Conservation (phyloP, 2,888 invertebrate species). For the Lithophane leautieri region DNA sequence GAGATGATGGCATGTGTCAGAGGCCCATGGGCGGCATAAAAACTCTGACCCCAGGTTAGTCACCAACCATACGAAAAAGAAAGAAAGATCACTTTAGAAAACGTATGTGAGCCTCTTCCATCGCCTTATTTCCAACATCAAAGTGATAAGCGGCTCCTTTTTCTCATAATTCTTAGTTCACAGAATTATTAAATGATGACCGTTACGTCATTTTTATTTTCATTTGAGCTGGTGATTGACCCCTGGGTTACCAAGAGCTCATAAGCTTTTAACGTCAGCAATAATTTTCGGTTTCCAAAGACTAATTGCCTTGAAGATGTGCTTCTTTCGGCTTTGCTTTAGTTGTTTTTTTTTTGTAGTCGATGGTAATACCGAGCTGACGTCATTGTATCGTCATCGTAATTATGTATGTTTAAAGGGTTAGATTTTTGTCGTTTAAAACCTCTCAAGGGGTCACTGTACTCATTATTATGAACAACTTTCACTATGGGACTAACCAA, state of each 20-base stretch:
- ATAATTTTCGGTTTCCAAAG: conserved; percentile 40
- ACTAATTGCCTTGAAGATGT: conserved; percentile 37
- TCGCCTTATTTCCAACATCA: conserved; percentile 11
- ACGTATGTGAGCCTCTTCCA: not conserved
- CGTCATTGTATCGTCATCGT: conserved; percentile 16
- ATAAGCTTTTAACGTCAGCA: conserved; percentile 38
- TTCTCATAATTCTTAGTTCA: conserved; percentile 45
- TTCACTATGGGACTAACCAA: too few species aligned
- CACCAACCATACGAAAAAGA: too few species aligned
- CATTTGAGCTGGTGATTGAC: conserved; percentile 55
- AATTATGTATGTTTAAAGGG: not conserved
- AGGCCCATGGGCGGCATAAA: too few species aligned
- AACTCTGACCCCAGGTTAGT: too few species aligned
- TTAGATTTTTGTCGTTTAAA: too few species aligned
- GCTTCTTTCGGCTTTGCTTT: conserved; percentile 29
- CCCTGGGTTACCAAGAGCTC: conserved; percentile 45
- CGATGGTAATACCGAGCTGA: conserved; percentile 5
- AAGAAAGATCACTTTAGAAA: not conserved
- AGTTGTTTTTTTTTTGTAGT: conserved; percentile 21
- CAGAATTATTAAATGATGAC: conserved; percentile 49
- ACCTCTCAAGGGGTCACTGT: too few species aligned
- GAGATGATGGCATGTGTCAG: too few species aligned
- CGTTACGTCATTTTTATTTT: conserved; percentile 61
- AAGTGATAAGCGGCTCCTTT: conserved; percentile 32
- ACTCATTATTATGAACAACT: too few species aligned